These are phyloP conservation scores for Augochlorella aurata DNA, from an alignment of 2,888 invertebrate species.

Conservation along the genomic window DNA sequence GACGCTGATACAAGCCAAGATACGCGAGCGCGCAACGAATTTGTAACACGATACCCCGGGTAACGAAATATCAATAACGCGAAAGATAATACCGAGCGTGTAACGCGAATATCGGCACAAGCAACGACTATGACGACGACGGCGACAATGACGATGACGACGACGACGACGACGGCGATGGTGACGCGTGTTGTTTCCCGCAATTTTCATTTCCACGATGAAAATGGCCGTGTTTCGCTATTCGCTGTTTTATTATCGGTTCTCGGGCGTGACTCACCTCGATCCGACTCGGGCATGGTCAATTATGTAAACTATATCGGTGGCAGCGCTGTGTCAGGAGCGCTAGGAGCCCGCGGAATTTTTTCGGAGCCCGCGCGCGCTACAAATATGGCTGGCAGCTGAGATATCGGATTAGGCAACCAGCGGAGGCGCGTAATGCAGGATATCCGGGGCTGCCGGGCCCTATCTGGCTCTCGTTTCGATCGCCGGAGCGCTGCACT, in stretches of 20 bases:
- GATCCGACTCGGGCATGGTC: neutral
- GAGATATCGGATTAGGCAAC: conserved; percentile 44
- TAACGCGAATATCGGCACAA: conserved; percentile 48
- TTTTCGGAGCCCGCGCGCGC: neutral
- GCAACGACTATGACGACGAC: conserved; percentile 12
- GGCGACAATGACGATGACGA: neutral
- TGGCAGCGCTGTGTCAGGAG: neutral
- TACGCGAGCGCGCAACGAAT: conserved; percentile 37
- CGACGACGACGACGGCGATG: neutral
- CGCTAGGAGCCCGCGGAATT: neutral
- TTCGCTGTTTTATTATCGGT: neutral
- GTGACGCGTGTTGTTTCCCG: neutral
- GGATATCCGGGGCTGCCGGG: conserved; percentile 12
- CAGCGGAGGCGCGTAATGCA: conserved; percentile 28
- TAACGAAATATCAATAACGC: conserved; percentile 53
- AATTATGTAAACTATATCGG: conserved; percentile 15
- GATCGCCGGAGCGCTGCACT: neutral
- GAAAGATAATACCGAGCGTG: conserved; percentile 50
- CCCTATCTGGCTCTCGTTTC: conserved; percentile 36
- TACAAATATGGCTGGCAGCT: neutral
- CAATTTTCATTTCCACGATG: conserved; percentile 35
- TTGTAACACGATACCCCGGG: conserved; percentile 44
- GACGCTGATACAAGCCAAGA: conserved; percentile 9
- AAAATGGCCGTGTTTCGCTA: conserved; percentile 8
- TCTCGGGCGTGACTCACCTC: neutral